Evolutionary conservation across 2,113 vertebrate species (phyloP).

Genomic region (Ascaphus truei): DNA sequence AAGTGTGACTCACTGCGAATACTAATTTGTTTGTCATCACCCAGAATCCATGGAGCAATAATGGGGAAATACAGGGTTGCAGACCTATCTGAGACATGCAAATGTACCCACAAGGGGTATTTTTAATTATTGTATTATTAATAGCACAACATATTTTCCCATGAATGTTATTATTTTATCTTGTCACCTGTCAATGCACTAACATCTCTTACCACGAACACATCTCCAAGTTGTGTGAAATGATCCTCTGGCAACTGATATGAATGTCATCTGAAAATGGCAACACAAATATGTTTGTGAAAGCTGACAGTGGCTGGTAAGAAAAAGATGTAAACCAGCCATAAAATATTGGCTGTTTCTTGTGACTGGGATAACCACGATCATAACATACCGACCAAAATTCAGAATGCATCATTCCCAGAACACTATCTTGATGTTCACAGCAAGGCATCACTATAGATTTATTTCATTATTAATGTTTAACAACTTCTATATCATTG

Average conservation of each 20-base stretch:
- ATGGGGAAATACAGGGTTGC: no score
- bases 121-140: no score
- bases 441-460: neutral
- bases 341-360: constrained; percentile 5
- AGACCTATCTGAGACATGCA: no score
- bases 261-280: constrained; percentile 10
- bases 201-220: no score
- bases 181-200: no score
- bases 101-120: no score
- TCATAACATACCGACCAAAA: neutral
- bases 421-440: constrained; percentile 1
- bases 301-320: neutral
- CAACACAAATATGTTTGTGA: neutral
- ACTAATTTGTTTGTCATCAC: no score
- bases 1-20: no score
- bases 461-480: constrained; percentile 28
- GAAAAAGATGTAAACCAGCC: neutral
- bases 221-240: constrained; percentile 12
- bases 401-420: constrained; percentile 13
- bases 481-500: constrained; percentile 20
- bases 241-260: neutral
- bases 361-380: neutral
- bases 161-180: no score
- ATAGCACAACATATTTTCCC: no score
- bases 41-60: no score